Base-by-base conservation (phyloP, 2,888 invertebrate species). In the Auanema sp. region DNA sequence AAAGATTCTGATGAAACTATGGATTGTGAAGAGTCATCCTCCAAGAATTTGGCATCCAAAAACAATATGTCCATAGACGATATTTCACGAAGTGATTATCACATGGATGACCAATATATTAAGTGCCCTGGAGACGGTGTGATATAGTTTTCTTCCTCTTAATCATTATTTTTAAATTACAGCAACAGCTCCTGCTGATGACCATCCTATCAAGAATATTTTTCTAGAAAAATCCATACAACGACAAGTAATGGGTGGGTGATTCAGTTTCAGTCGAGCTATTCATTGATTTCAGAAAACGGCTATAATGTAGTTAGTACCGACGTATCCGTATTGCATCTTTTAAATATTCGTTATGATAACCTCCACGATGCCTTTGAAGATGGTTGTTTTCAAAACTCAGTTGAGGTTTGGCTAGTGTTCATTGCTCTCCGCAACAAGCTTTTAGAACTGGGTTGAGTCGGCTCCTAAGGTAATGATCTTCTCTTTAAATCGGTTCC, bases 311-410 rank as follows among this genome's bases (percentile, higher is more conserved):
- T 10, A 47, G 47, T 47, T 10, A 47, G 16, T 47, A 47, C 47
- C 16, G 21, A 47, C 10, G 21, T 21, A 5, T 21, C 21, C 10
- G 16, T 18, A 10, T 10, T 47, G 10, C 21, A 18, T 21, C 10
- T 47, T 3, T 47, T 47, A 10, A 21, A 47, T 21, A 21, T 47
- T 16, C 16, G 21, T 47, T 21, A 47, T 47, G 16, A 47, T 16
- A 52, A 67, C 33, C 60, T 72, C 1, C 69, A 72, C 58, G 72
- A 69, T 21, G 72, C 69, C 0, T 52, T 72, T 1, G 72, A 69
- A 44, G 57, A 66, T 12, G 40, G 18, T 11, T 60, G 62, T 0
- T 66, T 60, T 21, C 58, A 60, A 18, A 43, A 49, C 42, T 24
- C 55, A 16, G 47, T 52, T 16, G 53, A 62, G 47, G 62, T 62